Base-by-base conservation (phyloP, 2,113 vertebrate species). In the Aythya baeri region DNA sequence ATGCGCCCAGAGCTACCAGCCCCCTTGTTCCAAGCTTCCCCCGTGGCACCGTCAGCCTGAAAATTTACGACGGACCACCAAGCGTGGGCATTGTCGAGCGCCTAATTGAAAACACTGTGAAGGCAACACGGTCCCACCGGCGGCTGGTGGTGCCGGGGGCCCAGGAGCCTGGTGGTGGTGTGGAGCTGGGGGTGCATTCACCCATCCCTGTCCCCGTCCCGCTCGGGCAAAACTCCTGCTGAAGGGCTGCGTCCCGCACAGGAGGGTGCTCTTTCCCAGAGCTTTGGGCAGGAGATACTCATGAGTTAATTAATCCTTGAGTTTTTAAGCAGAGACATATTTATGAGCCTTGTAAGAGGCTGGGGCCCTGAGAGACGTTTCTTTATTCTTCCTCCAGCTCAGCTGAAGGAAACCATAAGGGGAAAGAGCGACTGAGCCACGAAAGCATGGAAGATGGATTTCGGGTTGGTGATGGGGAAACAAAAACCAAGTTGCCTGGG, bases 331-430 rank as follows among this genome's bases (percentile, higher is more conserved):
- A 95, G 91, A 96, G 96, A 95, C 96, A 96, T 93, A 97, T 97
- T 97, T 96, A 97, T 97, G 96, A 97, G 92, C 86, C 97, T 91
- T 97, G 93, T 90, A 94, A 96, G 97, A 94, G 94, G 91, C 95
- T 94, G 95, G 91, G 96, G 94, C 96, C 96, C 55, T 29, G 91
- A 96, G 91, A 96, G 94, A 97, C 84, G 32, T 96, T 95, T 93
- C 95, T 97, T 97, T 97, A 95, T 97, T 97, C 96, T 97, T 96
- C 57, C 95, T 97, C 96, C 97, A 97, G 96, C 96, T 86, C 94
- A 95, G 96, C 95, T 97, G 97, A 97, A 97, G 96, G 95, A 97
- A 97, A 97, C 96, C 97, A 96, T 96, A 97, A 97, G 96, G 96
- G 86, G 84, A 89, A 92, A 77, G 95, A 96, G 78, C 26, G 8